Evolutionary conservation across 2,113 vertebrate species (phyloP), one percentile per base, ranked within the genome.

Genomic region (Psophia crepitans): DNA sequence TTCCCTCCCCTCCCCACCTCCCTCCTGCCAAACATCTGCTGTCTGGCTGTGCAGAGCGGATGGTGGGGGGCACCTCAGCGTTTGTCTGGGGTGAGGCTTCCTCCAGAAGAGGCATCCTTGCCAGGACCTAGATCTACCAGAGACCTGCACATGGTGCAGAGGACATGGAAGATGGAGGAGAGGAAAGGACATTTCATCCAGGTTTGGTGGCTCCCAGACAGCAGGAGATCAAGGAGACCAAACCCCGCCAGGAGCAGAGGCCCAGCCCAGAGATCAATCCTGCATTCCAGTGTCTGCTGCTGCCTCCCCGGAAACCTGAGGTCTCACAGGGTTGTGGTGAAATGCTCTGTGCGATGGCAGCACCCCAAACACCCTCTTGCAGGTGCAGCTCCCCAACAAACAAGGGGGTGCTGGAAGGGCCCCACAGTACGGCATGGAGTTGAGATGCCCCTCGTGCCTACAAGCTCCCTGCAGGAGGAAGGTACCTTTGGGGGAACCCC

Each of bases 231-330:
- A 89, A 54, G 22, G 16, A 93, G 23, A 37, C 32, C 6, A 4
- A 69, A 68, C 2, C 9, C 21, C 43, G 48, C 51, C 21, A 69
- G 48, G 15, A 12, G 10, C 46, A 60, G 33, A 39, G 58, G 44
- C 63, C 32, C 69, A 90, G 22, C 22, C 21, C 21, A 61, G 63
- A 89, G 39, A 80, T 51, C 39, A 73, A 0, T 20, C 17, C 17
- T 5, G 4, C 3, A 1, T 73, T 54, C 57, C 11, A 6, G 8
- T 39, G 39, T 23, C 77, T 56, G 39, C 71, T 51, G 48, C 43
- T 77, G 41, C 28, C 18, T 13, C 24, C 17, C 17, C 0, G 0
- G 77, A 84, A 93, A 64, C 5, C 0, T 33, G 66, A 74, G 15
- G 39, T 65, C 73, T 87, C 44, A 48, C 0, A 0, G 32, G 30